Conservation (phyloP, 2,113 vertebrate species). For the Periophthalmodon schlosseri region DNA sequence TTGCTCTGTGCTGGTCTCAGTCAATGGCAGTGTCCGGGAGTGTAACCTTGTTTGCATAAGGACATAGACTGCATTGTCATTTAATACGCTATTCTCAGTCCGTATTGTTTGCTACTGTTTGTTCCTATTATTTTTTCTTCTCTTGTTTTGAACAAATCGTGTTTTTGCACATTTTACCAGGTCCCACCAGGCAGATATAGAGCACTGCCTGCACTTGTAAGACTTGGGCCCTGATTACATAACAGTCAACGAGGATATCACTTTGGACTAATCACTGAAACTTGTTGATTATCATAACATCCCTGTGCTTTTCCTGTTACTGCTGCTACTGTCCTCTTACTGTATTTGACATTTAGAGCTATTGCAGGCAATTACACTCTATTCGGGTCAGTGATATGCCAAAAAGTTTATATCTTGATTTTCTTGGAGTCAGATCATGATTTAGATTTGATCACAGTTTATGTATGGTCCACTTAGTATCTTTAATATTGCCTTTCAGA, state of each 20-base stretch:
- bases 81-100: not conserved
- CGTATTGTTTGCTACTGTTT: not conserved
- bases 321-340: too few relatives aligned
- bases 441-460: too few relatives aligned
- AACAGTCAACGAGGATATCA: conserved; percentile 3
- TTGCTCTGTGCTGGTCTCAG: too few relatives aligned
- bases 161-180: not conserved
- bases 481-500: too few relatives aligned
- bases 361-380: too few relatives aligned
- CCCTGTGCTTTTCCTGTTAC: not conserved
- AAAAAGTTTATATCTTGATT: too few relatives aligned
- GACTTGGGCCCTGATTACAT: not conserved
- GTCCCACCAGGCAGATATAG: not conserved
- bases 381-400: too few relatives aligned
- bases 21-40: not conserved
- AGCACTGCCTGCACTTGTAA: not conserved
- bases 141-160: not conserved
- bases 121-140: not conserved
- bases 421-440: too few relatives aligned
- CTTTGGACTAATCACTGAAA: not conserved
- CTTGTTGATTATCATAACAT: not conserved
- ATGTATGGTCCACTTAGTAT: too few relatives aligned
- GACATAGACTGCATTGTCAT: not conserved
- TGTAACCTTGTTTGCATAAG: not conserved
- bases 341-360: too few relatives aligned